Base-by-base conservation (phyloP, 1,140 invertebrate species). In the Drosophila chauvacae region DNA sequence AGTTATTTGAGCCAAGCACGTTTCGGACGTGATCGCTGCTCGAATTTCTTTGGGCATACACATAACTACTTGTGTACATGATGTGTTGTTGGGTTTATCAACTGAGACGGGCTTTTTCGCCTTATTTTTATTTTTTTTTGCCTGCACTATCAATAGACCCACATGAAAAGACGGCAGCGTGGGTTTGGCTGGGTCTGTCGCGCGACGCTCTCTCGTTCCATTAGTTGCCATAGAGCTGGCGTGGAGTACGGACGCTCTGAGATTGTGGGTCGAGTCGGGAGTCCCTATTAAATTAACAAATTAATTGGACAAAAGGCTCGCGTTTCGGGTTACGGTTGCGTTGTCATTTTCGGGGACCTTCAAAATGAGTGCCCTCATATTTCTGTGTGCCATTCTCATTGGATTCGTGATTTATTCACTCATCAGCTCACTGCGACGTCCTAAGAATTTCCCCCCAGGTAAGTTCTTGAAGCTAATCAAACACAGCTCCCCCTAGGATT, bases 381-480 rank as follows among this genome's bases (percentile, higher is more conserved):
- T 84, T 77, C 51, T 74, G 45, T 69, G 58, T 39, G 45, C 64
- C 23, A 62, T 77, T 65, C 37, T 91, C 28, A 57, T 91, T 59
- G 90, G 73, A 11, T 82, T 68, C 28, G 26, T 85, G 18, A 60
- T 91, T 33, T 84, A 77, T 77, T 80, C 61, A 30, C 39, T 91
- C 23, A 16, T 91, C 3, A 79, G 47, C 7, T 91, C 91, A 7
- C 45, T 91, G 35, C 73, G 71, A 41, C 72, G 91, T 7, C 91
- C 91, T 5, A 72, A 68, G 60, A 92, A 92, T 71, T 92, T 90
- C 62, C 91, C 91, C 41, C 91, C 91, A 83, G 91, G 91, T 92
- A 30, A 91, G 79, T 44, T 64, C n/a, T 51, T 35, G 9, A 16
- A 16, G 14, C 33, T 37, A 55, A 23, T 4, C 18, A 55, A 55